Base-by-base conservation (phyloP, 2,888 invertebrate genomes). In the Melanotus villosus region DNA sequence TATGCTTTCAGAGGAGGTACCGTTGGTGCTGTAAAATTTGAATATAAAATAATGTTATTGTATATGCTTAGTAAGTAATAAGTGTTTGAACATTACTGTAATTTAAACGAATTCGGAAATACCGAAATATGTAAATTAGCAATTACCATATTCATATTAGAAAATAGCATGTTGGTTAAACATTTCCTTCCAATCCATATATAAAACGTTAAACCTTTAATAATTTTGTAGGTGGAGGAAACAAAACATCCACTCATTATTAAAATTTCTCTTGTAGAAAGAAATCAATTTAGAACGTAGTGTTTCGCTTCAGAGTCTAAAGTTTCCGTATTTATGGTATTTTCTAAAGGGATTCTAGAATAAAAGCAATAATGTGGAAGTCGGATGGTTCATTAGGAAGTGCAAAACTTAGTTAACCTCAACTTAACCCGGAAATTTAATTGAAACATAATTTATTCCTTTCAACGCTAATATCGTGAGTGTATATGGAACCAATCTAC, bases 91-190 rank as follows among this genome's bases (percentile, higher is more conserved):
- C 14, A 26, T 52, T 52, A 23, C 21, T 14, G 3, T 34, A 12
- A 18, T 16, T 41, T 63, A 38, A 52, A 60, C 41, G 26, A 63
- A 19, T 56, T 47, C 21, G 16, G 32, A 56, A 41, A 38, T 21
- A 43, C 32, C 30, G 41, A 56, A 57, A 56, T 64, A 64, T 64
- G 64, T 56, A 64, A 64, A 64, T 34, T 41, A 64, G 64, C 64
- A 64, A 64, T 64, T 64, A 64, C 56, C 64, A 64, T 64, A 64
- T 64, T 64, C 64, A 64, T 64, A 64, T 56, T 56, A 56, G 45
- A 54, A 47, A 64, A 64, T 56, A 64, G 56, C 19, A 45, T 57
- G 64, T 14, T 19, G 54, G 45, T 19, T 43, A 26, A 64, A 54
- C 43, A 36, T 54, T 54, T 52, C 63, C 26, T 38, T 56, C 43